Evolutionary conservation across 2,888 invertebrate genomes (phyloP).

Genomic region (Cephus runcator): DNA sequence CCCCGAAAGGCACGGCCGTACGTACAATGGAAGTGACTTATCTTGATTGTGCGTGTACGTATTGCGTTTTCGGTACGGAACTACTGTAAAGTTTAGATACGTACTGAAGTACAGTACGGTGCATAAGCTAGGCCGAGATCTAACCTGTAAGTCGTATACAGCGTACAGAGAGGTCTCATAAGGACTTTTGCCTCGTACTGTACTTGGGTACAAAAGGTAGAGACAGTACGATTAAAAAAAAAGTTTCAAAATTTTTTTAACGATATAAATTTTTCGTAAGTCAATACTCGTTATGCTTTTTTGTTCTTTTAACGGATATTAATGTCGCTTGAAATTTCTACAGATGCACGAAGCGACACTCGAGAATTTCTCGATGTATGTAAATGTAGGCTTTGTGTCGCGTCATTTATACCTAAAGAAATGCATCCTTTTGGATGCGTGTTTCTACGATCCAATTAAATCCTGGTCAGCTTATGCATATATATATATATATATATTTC

Average conservation of each 20-base stretch:
- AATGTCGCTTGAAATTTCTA: not conserved
- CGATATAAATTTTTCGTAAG: not conserved
- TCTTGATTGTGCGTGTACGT: not conserved
- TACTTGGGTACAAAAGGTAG: not conserved
- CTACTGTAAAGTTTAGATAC: not conserved
- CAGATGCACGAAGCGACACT: not conserved
- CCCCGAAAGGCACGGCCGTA: not conserved
- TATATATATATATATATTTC: not conserved
- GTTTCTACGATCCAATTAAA: not conserved
- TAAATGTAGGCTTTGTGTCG: not conserved
- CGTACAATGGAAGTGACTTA: not conserved
- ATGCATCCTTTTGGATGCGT: not conserved
- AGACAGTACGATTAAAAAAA: not conserved
- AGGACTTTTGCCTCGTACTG: not conserved
- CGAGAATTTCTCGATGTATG: not conserved
- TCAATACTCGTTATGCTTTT: not conserved
- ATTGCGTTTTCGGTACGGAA: not conserved
- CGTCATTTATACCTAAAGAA: not conserved
- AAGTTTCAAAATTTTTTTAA: too few relatives aligned
- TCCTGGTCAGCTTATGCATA: not conserved
- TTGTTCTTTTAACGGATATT: not conserved
- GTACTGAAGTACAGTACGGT: not conserved
- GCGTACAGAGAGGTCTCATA: not conserved
- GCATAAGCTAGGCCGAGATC: not conserved
- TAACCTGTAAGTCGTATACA: not conserved